Base-by-base conservation (phyloP, 2,113 vertebrate species). In the Danionella cerebrum region DNA sequence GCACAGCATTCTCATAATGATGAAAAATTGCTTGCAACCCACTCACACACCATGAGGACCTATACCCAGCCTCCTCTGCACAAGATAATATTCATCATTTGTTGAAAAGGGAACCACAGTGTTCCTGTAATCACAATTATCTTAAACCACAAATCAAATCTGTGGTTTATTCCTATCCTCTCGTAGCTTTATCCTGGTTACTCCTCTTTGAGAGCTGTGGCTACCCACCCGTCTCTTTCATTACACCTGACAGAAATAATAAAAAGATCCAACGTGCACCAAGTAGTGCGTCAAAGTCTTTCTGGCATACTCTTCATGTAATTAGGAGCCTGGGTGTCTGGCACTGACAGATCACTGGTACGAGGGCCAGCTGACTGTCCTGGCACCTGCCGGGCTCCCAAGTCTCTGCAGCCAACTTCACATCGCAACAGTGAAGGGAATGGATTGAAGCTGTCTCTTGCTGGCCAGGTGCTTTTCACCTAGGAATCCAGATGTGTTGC, bases 271-370 rank as follows among this genome's bases (percentile, higher is more conserved):
- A 67, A 70, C 63, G 27, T 11, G 60, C 67, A 59, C 67, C 73
- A 70, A 52, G 57, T 24, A 72, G 74, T 76, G 58, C 64, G 45
- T 84, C 74, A 75, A 39, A 21, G 24, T 77, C 80, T 70, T 78
- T 59, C 78, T 86, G 85, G 82, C 81, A 81, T 36, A 70, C 71
- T 66, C 82, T 78, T 73, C 79, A 72, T 80, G 77, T 84, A 85
- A 88, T 89, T 87, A 88, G 78, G 80, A 81, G 83, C 85, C 80
- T 81, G 83, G 84, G 78, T 87, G 83, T 82, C 76, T 82, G 74
- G 78, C 79, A 78, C 81, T 86, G 85, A 88, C 84, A 84, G 84
- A 87, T 89, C 84, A 84, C 84, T 81, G 84, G 82, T 84, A 86
- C 79, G 82, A 76, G 74, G 79, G 83, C 73, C 77, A 79, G 76